These are phyloP conservation scores for Chrysogorgia sp. DNA, from an alignment of 92 coral and sea anemone genomes.

Conservation along the genomic window DNA sequence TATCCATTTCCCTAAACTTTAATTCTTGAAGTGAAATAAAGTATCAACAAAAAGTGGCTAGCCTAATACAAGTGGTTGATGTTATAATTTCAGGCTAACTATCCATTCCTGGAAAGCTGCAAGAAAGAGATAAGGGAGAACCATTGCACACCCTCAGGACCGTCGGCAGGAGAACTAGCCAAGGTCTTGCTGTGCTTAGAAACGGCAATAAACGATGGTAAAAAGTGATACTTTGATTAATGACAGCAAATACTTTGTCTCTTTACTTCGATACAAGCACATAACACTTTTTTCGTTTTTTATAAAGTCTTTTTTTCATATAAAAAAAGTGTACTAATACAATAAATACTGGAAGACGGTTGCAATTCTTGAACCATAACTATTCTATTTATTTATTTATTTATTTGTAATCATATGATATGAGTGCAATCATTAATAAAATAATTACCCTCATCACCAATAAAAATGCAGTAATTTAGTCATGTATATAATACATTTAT, in stretches of 20 bases:
- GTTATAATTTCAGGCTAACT: conserved; percentile 66
- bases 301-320: too few species aligned
- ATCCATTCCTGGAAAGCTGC: conserved; percentile 75
- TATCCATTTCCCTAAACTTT: too few species aligned
- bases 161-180: conserved; percentile 56
- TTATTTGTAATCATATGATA: neutral
- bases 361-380: neutral
- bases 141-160: conserved; percentile 59
- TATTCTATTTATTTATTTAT: neutral
- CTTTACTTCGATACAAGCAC: too few species aligned
- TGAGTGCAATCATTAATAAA: neutral
- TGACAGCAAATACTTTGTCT: too few species aligned
- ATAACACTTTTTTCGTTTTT: too few species aligned
- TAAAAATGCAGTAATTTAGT: neutral
- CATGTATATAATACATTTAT: neutral
- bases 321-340: too few species aligned
- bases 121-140: conserved; percentile 57
- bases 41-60: neutral
- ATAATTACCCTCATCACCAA: neutral
- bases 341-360: neutral
- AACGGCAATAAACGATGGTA: conserved; percentile 81
- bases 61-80: neutral
- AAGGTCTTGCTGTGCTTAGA: conserved; percentile 80
- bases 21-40: neutral
- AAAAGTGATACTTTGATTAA: too few species aligned